Evolutionary conservation across 2,888 invertebrate species (phyloP).

Genomic region (Drosophila stalkeri): DNA sequence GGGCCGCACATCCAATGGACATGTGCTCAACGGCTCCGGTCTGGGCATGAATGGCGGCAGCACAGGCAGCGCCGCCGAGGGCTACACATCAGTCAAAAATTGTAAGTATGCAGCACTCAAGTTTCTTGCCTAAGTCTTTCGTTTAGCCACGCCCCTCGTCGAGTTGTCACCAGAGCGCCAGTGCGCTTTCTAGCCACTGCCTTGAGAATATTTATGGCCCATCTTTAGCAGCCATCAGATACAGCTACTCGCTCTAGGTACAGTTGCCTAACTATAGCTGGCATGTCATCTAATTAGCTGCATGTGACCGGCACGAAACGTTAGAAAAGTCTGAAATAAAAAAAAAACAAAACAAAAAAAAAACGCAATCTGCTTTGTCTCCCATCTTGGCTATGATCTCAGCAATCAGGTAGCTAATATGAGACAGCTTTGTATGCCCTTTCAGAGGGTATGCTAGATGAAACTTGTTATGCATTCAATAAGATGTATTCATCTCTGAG

Average conservation of each 20-base stretch:
- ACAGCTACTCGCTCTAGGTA: constrained; percentile 18
- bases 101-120: constrained; percentile 81
- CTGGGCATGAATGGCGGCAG: constrained; percentile 77
- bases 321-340: constrained; percentile 18
- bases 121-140: constrained; percentile 69
- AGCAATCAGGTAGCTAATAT: constrained; percentile 19
- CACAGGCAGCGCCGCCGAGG: constrained; percentile 84
- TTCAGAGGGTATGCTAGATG: background rate
- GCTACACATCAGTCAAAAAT: constrained; percentile 85
- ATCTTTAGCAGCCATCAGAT: constrained; percentile 14
- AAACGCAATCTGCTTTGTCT: constrained; percentile 32
- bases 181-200: background rate
- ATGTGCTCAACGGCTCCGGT: constrained; percentile 73
- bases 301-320: constrained; percentile 52
- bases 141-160: constrained; percentile 19
- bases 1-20: constrained; percentile 85
- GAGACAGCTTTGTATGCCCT: constrained; percentile 21
- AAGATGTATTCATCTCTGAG: background rate
- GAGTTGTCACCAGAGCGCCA: constrained; percentile 9
- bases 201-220: constrained; percentile 7
- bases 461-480: background rate
- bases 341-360: background rate
- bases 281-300: constrained; percentile 56
- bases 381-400: constrained; percentile 40
- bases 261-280: constrained; percentile 32